Conservation (phyloP, 2,797 vertebrate genomes). For the Eupleurogrammus muticus region DNA sequence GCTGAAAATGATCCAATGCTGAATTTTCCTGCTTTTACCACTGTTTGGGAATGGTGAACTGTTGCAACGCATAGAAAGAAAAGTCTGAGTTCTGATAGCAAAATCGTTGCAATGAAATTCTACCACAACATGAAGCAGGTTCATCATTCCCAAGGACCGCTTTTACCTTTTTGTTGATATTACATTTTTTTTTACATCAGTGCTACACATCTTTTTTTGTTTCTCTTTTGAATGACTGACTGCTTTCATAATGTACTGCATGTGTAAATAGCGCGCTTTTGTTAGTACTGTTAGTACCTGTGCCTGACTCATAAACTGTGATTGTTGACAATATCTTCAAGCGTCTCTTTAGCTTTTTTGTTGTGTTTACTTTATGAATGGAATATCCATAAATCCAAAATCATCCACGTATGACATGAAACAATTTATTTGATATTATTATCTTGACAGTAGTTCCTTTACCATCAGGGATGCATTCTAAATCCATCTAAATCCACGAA, state of each 20-base stretch:
- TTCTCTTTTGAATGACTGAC: constrained; percentile 52
- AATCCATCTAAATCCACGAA: no score
- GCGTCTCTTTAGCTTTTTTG: constrained; percentile 31
- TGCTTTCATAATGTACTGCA: constrained; percentile 53
- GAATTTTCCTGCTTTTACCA: constrained; percentile 33
- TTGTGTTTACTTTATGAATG: not conserved
- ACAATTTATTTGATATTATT: no score
- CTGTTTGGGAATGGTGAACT: constrained; percentile 39
- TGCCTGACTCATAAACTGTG: constrained; percentile 72
- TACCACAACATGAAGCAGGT: constrained; percentile 3
- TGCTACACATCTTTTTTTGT: constrained; percentile 28
- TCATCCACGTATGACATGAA: not conserved
- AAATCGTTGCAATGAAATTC: constrained; percentile 25
- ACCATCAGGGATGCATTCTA: no score
- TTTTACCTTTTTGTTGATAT: constrained; percentile 40
- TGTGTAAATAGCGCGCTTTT: constrained; percentile 73
- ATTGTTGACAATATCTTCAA: constrained; percentile 56
- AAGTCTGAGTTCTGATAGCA: constrained; percentile 6
- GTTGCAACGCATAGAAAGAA: not conserved
- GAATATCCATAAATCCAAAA: not conserved
- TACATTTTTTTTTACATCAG: constrained; percentile 31
- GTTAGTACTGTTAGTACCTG: constrained; percentile 49
- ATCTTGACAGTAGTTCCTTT: no score
- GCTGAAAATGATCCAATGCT: constrained; percentile 4
- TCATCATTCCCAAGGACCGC: constrained; percentile 41